Percentiles rank a stretch among this genome's conserved stretches.
phyloP scores from a whole-genome alignment of 2,113 vertebrate species.

The Hippopotamus amphibius region DNA sequence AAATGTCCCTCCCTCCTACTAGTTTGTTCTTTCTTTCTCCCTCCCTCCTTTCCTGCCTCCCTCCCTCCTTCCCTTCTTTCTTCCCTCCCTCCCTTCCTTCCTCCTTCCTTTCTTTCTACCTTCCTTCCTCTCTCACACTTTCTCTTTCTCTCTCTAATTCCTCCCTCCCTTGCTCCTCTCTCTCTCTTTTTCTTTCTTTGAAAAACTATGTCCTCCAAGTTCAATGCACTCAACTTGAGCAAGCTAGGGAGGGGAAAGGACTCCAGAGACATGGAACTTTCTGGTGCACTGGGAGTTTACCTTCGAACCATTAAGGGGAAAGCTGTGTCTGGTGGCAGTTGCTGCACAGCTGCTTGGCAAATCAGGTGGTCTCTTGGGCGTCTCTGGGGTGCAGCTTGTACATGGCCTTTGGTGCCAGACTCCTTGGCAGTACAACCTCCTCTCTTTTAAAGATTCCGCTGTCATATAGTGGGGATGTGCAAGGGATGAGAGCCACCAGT shows the following conservation, averaged over 20 bases:
- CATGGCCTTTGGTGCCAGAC: background rate
- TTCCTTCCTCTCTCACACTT: background rate
- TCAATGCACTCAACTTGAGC: background rate
- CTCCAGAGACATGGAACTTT: background rate
- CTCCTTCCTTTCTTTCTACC: background rate
- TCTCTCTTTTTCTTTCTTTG: background rate
- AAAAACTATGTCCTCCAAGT: background rate
- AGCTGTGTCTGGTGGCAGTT: background rate
- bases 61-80: background rate
- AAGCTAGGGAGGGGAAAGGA: background rate
- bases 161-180: no score
- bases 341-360: background rate
- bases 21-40: background rate
- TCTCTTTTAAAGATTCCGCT: background rate
- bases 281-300: background rate
- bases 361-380: no score
- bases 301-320: background rate
- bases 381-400: background rate
- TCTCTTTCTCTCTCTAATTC: background rate
- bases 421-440: no score
- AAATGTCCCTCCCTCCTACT: background rate
- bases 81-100: no score
- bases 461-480: background rate
- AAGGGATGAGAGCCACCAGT: accelerated
- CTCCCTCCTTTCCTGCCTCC: background rate